Conservation (phyloP, 2,113 vertebrate species). For the Panthera leo region DNA sequence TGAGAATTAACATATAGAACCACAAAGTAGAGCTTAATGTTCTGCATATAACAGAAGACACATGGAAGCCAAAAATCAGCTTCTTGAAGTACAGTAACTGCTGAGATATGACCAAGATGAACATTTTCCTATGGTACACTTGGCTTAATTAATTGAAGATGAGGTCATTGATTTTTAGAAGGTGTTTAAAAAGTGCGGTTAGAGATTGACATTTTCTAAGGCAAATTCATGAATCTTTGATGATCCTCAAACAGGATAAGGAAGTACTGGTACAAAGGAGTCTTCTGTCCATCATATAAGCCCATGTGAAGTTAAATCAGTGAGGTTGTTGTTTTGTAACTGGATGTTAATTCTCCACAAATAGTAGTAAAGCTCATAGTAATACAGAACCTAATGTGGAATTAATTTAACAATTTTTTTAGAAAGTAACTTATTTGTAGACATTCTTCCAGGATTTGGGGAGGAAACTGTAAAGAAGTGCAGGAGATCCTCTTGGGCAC, state of each 20-base stretch:
- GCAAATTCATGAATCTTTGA: constrained; percentile 26
- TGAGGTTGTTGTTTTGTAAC: neutral
- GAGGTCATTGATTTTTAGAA: constrained; percentile 28
- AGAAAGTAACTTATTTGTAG: neutral
- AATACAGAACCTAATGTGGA: neutral
- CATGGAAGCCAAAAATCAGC: constrained; percentile 16
- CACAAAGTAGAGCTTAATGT: constrained; percentile 50
- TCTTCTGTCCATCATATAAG: neutral
- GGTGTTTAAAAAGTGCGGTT: constrained; percentile 21
- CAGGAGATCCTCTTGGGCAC: neutral
- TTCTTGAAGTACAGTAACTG: constrained; percentile 32
- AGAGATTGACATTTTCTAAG: constrained; percentile 7
- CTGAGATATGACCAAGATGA: constrained; percentile 47
- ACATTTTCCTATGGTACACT: constrained; percentile 55
- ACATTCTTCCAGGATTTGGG: neutral
- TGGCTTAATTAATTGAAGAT: constrained; percentile 56
- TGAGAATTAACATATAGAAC: constrained; percentile 26
- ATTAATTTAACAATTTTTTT: neutral
- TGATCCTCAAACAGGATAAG: constrained; percentile 32
- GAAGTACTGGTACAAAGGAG: neutral
- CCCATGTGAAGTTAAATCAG: neutral
- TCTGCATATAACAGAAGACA: constrained; percentile 1
- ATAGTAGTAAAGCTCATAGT: neutral
- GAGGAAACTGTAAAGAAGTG: neutral
- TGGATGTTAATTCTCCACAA: neutral